A percentile compares a stretch with the other conserved stretches of the same genome.
These are phyloP conservation scores for Aegotheles bennettii DNA, from an alignment of 2,113 vertebrate genomes.

Conservation along the genomic window DNA sequence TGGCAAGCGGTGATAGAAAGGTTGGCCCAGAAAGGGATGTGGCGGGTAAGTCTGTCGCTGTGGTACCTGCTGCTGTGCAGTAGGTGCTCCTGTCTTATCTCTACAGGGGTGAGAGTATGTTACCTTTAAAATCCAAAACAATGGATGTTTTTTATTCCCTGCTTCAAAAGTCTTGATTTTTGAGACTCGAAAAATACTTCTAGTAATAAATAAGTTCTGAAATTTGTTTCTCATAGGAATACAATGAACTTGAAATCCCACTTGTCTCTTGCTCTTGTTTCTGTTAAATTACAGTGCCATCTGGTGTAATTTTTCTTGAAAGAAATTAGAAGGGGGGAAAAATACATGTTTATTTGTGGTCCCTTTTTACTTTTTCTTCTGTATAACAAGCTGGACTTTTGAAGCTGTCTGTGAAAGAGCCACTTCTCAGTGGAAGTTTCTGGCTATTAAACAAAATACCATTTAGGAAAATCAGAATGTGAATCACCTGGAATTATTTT, in stretches of 20 bases:
- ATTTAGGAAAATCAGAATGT: background rate
- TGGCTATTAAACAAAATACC: background rate
- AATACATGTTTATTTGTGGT: background rate
- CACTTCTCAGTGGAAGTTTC: background rate
- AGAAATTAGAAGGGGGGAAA: background rate
- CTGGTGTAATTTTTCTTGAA: background rate
- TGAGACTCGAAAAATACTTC: background rate
- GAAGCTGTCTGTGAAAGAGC: background rate
- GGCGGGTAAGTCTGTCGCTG: slow-evolving; percentile 62
- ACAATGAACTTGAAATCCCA: background rate
- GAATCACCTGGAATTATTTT: background rate
- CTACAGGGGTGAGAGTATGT: background rate
- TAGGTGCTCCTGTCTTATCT: background rate
- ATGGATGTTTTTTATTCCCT: background rate
- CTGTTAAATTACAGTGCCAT: background rate
- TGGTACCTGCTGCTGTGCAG: accelerated
- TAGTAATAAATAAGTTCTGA: background rate
- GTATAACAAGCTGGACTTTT: background rate
- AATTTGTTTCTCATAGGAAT: background rate
- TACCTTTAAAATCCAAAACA: background rate
- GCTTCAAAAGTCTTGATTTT: background rate
- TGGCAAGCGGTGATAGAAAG: slow-evolving; percentile 76
- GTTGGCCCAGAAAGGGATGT: slow-evolving; percentile 70
- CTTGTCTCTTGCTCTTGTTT: background rate
- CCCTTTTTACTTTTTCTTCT: background rate